Base-by-base conservation (phyloP, 37 sponge, comb jelly and placozoan genomes). In the Agelas oroides region DNA sequence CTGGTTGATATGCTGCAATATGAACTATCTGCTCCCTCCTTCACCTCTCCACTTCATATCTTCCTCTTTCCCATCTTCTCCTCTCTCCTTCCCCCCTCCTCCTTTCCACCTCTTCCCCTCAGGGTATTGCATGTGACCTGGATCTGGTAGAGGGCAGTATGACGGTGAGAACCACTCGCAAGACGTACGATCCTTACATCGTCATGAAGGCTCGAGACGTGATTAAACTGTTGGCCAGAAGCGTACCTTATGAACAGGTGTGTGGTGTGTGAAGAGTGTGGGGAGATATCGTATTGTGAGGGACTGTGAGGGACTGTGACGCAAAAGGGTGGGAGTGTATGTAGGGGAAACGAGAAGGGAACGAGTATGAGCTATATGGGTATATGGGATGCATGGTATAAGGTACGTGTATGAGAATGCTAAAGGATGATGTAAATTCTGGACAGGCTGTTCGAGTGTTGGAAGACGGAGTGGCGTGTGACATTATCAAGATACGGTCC, bases 71-170 rank as follows among this genome's bases (percentile, higher is more conserved):
- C 21, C 38, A 2, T 35, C 63, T 52, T 39, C 79, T 2, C 79
- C 63, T 65, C 20, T 34, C 70, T 34, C 35, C 70, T 34, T 61
- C 37, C 35, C 38, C 78, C 61, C 78, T 20, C 78, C 5, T 61
- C 38, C 78, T n/a, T 61, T 5, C 78, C n/a, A 35, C 36, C n/a
- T 3, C 2, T 16, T 16, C 46, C 63, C 13, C 27, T 6, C 75
- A 97, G 96, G 94, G 95, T 20, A 74, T 98, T 18, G 59, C 76
- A 15, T 84, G 94, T 61, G 72, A 75, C 24, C 80, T 99, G 28
- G 96, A 99, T 72, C 86, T 99, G 30, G 91, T 99, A 6, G 99
- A 97, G 64, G 99, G 99, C 62, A 97, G 97, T 54, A 95, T 99
- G 94, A 95, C 96, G 6, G 99, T 97, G 14, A 53, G 71, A 17